Conservation (phyloP, 2,888 invertebrate genomes). For the Lasioglossum vierecki region DNA sequence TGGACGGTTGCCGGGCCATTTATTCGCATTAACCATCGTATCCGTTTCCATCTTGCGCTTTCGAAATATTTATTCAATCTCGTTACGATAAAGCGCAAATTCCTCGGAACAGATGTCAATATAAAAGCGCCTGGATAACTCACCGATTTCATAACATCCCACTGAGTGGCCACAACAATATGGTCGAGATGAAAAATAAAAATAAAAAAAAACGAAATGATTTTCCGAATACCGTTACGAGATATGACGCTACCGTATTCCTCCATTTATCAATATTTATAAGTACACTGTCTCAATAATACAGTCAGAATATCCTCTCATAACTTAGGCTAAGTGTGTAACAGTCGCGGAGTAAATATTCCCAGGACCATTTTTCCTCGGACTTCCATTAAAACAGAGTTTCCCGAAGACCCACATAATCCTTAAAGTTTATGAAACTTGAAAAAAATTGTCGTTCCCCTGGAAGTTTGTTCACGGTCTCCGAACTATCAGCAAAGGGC, state of each 20-base stretch:
- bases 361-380: not conserved
- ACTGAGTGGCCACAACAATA: not conserved
- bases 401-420: not conserved
- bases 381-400: not conserved
- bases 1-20: conserved; percentile 74
- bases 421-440: not conserved
- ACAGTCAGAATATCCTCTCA: not conserved
- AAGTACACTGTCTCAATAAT: not conserved
- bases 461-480: not conserved
- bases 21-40: conserved; percentile 78
- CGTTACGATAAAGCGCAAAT: conserved; percentile 44
- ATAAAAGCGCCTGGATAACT: conserved; percentile 16
- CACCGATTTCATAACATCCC: not conserved
- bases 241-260: not conserved
- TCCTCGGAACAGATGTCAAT: conserved; percentile 17
- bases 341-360: not conserved
- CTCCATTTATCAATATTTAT: not conserved
- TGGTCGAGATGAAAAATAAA: not conserved
- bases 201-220: no score
- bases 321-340: not conserved
- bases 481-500: not conserved
- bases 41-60: conserved; percentile 70
- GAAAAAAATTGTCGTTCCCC: not conserved
- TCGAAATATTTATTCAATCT: conserved; percentile 61
- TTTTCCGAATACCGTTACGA: not conserved